These are phyloP conservation scores for Apolygus lucorum DNA, from an alignment of 1,140 invertebrate genomes.

Conservation along the genomic window DNA sequence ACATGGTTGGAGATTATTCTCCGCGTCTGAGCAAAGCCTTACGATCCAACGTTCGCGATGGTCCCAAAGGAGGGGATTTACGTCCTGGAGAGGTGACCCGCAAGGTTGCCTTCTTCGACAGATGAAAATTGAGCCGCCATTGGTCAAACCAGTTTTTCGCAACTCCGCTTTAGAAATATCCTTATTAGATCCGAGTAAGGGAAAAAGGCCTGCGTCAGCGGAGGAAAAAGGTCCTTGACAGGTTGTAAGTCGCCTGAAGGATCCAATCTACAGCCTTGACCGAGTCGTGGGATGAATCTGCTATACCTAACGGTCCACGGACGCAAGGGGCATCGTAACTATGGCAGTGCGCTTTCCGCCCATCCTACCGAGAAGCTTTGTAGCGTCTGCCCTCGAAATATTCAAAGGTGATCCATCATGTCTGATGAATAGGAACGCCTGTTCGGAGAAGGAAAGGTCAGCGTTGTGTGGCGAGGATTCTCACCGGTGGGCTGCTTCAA, in stretches of 20 bases:
- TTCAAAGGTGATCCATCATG: not conserved
- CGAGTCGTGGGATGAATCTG: slow-evolving; percentile 14
- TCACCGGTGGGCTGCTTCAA: no score
- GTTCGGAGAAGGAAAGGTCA: not conserved
- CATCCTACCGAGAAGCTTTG: not conserved
- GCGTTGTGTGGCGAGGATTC: no score
- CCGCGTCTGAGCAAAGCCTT: no score
- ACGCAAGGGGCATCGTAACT: not conserved
- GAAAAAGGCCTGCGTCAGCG: slow-evolving; percentile 5
- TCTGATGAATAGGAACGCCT: not conserved
- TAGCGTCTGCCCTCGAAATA: not conserved
- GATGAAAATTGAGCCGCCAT: not conserved
- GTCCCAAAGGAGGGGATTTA: no score
- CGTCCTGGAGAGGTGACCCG: no score
- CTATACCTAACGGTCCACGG: not conserved
- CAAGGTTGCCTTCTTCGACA: no score
- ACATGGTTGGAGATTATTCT: no score
- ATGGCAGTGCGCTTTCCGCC: not conserved
- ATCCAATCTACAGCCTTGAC: slow-evolving; percentile 12
- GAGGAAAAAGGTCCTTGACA: slow-evolving; percentile 1
- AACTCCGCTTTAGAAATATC: slow-evolving; percentile 7
- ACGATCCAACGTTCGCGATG: no score
- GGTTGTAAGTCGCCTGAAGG: slow-evolving; percentile 7
- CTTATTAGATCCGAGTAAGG: slow-evolving; percentile 14
- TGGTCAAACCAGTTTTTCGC: slow-evolving; percentile 15